Evolutionary conservation across 2,888 invertebrate genomes (phyloP).

Genomic region (Muscina levida): DNA sequence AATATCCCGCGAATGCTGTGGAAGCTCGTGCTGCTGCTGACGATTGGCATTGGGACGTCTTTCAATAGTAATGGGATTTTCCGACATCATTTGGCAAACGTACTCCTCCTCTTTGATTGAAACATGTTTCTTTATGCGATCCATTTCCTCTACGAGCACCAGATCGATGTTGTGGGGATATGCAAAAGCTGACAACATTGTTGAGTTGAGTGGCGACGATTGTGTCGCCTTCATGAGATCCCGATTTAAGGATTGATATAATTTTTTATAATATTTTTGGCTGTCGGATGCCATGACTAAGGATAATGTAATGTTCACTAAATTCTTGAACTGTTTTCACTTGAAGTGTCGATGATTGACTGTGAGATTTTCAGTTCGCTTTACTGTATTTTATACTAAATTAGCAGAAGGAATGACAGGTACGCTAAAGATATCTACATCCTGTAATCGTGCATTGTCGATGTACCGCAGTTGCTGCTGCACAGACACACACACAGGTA

Average conservation of each 20-base stretch:
- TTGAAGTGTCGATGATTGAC: neutral
- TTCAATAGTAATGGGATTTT: constrained; percentile 74
- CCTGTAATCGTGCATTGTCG: neutral
- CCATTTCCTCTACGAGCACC: constrained; percentile 71
- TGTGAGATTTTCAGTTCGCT: neutral
- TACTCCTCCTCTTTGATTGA: constrained; percentile 71
- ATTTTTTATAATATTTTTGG: neutral
- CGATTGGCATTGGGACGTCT: constrained; percentile 66
- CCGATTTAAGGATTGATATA: constrained; percentile 6
- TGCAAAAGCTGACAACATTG: neutral
- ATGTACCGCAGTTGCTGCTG: no score
- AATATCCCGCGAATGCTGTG: no score
- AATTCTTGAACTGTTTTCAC: neutral
- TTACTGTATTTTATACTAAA: constrained; percentile 31
- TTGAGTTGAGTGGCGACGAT: neutral
- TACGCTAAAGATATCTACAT: constrained; percentile 15
- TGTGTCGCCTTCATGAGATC: no score
- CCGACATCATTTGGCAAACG: constrained; percentile 72
- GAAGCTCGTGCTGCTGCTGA: constrained; percentile 23
- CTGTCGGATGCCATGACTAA: constrained; percentile 16
- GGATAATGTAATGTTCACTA: neutral
- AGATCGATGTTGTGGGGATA: constrained; percentile 67
- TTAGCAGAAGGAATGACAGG: neutral
- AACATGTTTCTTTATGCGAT: constrained; percentile 70
- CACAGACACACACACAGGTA: constrained; percentile 18